Conservation (phyloP, 2,113 vertebrate species). For the Zeus faber region DNA sequence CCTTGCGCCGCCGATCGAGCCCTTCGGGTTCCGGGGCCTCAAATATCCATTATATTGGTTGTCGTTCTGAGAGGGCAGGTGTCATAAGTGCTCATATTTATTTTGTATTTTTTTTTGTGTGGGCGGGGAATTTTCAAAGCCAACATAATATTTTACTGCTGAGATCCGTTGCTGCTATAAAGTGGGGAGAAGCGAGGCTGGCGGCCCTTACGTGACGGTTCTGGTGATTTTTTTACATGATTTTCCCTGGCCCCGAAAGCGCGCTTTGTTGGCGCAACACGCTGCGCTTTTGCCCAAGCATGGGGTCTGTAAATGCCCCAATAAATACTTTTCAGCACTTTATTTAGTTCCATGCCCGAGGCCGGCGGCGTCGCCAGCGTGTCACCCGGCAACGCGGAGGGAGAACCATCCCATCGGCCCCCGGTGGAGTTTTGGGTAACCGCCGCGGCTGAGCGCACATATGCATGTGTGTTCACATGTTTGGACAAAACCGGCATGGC, state of each 20-base stretch:
- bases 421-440: slow-evolving; percentile 73
- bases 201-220: slow-evolving; percentile 45
- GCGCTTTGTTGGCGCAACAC: slow-evolving; percentile 64
- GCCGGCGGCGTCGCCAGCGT: slow-evolving; percentile 62
- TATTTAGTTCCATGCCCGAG: slow-evolving; percentile 73
- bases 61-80: no score
- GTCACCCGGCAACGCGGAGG: slow-evolving; percentile 56
- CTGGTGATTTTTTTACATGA: slow-evolving; percentile 57
- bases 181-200: slow-evolving; percentile 40
- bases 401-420: slow-evolving; percentile 33
- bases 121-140: slow-evolving; percentile 63
- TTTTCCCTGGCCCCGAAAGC: slow-evolving; percentile 57
- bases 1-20: no score
- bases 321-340: slow-evolving; percentile 78
- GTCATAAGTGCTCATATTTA: no score
- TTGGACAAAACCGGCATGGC: slow-evolving; percentile 7
- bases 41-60: no score
- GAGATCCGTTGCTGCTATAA: slow-evolving; percentile 59
- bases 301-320: slow-evolving; percentile 67
- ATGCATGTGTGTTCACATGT: slow-evolving; percentile 2
- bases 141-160: slow-evolving; percentile 61
- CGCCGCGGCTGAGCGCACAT: slow-evolving; percentile 31
- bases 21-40: no score
- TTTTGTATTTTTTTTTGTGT: no score
- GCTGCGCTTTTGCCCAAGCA: slow-evolving; percentile 57